Base-by-base conservation (phyloP, 2,113 vertebrate genomes). In the Pomatostomus ruficeps region DNA sequence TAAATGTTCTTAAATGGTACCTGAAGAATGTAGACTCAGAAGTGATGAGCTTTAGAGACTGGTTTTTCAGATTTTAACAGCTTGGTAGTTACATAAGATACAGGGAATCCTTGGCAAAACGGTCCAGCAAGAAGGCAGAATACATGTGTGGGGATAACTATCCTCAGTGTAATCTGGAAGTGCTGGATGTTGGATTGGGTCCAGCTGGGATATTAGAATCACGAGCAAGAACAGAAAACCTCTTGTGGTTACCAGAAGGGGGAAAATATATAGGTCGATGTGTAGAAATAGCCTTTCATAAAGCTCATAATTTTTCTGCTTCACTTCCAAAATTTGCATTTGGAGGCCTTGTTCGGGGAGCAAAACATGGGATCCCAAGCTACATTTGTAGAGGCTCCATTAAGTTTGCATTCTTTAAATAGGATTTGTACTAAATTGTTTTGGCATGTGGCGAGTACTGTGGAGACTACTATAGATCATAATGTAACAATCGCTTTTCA, bases 71-170 rank as follows among this genome's bases (percentile, higher is more conserved):
- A 42, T 83, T 77, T 20, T 91, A 73, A 62, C 85, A 95, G 63
- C 90, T 96, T 93, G 88, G 58, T 80, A 43, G 90, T 96, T 97
- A 90, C 20, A 29, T 90, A 88, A 93, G 66, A 65, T 29, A n/a
- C 46, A 82, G 58, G 61, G 92, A 85, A 85, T 93, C 71, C 62
- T 94, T 94, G 90, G 42, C 88, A 85, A 73, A 91, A 40, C 42
- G 73, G 85, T 33, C 66, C 92, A 76, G 58, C 49, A 65, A 89
- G 66, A 73, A 93, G 81, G 71, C 80, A 92, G 52, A 85, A 81
- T 55, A 25, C 57, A 25, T 0, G 1, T 1, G 10, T 85, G 70
- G 57, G 89, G 28, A 85, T 28, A 88, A 48, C 66, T 73, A 24
- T 79, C 79, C 63, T 76, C n/a, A 49, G 46, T 61, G n/a, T 61